phyloP scores from a whole-genome alignment of 1,140 invertebrate species.

The Whitmania pigra region DNA sequence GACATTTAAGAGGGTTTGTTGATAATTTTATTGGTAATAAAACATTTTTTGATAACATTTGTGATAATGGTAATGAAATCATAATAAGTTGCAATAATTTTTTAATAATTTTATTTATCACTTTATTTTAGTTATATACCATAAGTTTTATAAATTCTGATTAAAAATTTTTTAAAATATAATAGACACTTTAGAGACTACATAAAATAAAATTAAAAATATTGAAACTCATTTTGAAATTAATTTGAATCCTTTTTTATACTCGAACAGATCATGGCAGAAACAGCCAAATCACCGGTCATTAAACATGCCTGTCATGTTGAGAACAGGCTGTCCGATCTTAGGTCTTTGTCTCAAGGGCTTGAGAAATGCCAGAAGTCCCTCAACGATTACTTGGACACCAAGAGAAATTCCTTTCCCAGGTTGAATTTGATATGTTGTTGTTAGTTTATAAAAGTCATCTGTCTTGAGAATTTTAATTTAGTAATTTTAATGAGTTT shows the following conservation, averaged over 20 bases:
- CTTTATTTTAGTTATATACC: too few species aligned
- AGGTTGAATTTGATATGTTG: conserved; percentile 16
- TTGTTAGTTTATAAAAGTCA: too few species aligned
- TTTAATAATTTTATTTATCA: too few species aligned
- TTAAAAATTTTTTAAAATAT: too few species aligned
- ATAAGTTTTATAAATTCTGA: too few species aligned
- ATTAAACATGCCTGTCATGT: conserved; percentile 62
- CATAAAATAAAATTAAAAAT: too few species aligned
- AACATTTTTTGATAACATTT: neutral
- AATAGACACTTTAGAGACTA: too few species aligned
- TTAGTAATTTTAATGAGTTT: too few species aligned
- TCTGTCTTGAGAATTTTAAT: too few species aligned
- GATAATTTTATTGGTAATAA: conserved; percentile 15
- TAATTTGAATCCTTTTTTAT: neutral
- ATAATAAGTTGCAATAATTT: too few species aligned
- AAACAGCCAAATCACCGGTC: conserved; percentile 60
- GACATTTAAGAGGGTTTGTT: conserved; percentile 54
- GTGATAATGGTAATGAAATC: too few species aligned
- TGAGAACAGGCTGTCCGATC: conserved; percentile 57
- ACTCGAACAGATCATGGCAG: conserved; percentile 57
- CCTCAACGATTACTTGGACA: conserved; percentile 72
- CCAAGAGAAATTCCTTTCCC: conserved; percentile 70
- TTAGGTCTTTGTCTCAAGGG: conserved; percentile 56
- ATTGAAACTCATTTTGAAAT: too few species aligned
- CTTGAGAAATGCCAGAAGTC: conserved; percentile 80